Base-by-base conservation (phyloP, 2,113 vertebrate species). In the Macroglossus sobrinus region DNA sequence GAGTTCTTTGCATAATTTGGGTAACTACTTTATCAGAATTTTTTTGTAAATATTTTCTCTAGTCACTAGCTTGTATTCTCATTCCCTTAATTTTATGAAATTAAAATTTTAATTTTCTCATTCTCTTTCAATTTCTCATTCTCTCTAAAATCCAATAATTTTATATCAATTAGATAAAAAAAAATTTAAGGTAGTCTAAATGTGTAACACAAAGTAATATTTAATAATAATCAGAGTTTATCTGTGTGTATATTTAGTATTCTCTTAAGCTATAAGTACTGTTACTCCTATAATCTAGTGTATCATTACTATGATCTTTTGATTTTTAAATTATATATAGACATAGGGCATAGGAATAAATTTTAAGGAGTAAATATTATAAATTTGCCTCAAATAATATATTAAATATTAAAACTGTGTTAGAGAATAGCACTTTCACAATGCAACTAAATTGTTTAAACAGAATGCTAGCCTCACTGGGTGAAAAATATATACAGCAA, bases 371-470 rank as follows among this genome's bases (percentile, higher is more conserved):
- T 63, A 91, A 84, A 57, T 85, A 64, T 55, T 59, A 61, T 75
- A 89, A 80, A 75, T 59, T 84, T 91, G 24, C 30, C 15, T 88
- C 35, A 89, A 92, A 63, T 7, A 85, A 80, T 66, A 55, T 30
- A 86, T 81, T 86, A 86, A 81, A 81, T 64, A 78, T 72, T 81
- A 86, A 96, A 90, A 92, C 43, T 47, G 59, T 72, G 43, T 85
- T 92, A 93, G 14, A 93, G 84, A 84, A 47, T 35, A 91, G 75
- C 30, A 91, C 50, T 43, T 80, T 66, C 33, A 89, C 43, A 89
- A 68, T 82, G 35, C 15, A 92, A 30, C 18, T 89, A 76, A 40
- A 74, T 79, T 79, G 19, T 92, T 85, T 94, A 93, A 89, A 92
- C 10, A 89, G 68, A 74, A 88, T 16, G 28, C 82, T 85, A 87